Conservation (phyloP, 2,797 vertebrate species). For the Gymnoscopelus microlampas region DNA sequence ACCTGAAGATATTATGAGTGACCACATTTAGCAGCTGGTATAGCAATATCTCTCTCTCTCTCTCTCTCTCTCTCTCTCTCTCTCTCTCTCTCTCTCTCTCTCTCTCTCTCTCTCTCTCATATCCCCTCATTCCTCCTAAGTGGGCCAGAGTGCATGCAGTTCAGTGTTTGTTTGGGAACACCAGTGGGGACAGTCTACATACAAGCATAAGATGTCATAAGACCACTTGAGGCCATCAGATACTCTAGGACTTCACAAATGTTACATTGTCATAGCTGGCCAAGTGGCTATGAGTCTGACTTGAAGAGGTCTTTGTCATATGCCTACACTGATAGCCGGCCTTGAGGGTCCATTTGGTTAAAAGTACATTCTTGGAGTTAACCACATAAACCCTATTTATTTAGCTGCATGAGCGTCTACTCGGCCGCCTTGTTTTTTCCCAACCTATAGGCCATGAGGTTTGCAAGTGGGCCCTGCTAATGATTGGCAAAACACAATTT, state of each 20-base stretch:
- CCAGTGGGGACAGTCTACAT: slow-evolving; percentile 34
- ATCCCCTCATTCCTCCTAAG: slow-evolving; percentile 14
- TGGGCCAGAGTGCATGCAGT: slow-evolving; percentile 48
- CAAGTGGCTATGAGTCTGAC: too few relatives aligned
- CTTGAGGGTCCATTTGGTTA: too few relatives aligned
- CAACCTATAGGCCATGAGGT: too few relatives aligned
- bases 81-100: background rate
- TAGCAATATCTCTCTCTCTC: background rate
- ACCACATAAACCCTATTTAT: too few relatives aligned
- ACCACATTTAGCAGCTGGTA: too few relatives aligned
- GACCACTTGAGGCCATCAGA: slow-evolving; percentile 42
- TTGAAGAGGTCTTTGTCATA: background rate
- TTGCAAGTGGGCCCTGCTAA: too few relatives aligned
- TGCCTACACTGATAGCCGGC: too few relatives aligned
- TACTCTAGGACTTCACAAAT: slow-evolving; percentile 32
- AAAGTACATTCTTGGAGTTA: too few relatives aligned
- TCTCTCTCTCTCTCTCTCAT: slow-evolving; percentile 2
- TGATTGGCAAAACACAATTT: too few relatives aligned
- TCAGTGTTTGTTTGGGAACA: slow-evolving; percentile 63
- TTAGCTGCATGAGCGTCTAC: too few relatives aligned
- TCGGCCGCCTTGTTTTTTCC: too few relatives aligned
- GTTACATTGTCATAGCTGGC: slow-evolving; percentile 33
- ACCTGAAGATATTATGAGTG: too few relatives aligned
- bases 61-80: slow-evolving; percentile 4
- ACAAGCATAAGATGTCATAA: slow-evolving; percentile 7